Percentiles rank a stretch among this genome's conserved stretches.
Evolutionary conservation across 2,888 invertebrate species (phyloP).

Genomic region (Oscheius sp.): DNA sequence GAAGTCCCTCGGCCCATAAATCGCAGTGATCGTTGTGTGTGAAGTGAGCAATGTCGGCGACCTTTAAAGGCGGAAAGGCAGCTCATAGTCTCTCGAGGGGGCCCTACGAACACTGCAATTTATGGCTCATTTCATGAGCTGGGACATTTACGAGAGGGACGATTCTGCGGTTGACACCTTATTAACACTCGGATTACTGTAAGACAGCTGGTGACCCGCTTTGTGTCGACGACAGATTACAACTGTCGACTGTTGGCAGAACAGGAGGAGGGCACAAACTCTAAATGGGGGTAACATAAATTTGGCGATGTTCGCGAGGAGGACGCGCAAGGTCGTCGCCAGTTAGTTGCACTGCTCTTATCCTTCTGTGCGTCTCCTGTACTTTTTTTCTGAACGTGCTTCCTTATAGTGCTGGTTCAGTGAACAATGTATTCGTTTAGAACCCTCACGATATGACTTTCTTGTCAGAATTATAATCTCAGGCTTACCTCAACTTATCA

Average conservation of each 20-base stretch:
- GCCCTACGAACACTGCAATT: constrained; percentile 28
- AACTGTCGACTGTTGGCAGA: constrained; percentile 6
- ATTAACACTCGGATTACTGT: constrained; percentile 22
- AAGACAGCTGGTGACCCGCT: constrained; percentile 17
- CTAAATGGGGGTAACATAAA: constrained; percentile 10
- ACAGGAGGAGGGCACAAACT: neutral
- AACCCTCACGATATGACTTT: too few relatives aligned
- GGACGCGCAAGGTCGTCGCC: constrained; percentile 1
- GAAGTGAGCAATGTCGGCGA: constrained; percentile 18
- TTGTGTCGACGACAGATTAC: constrained; percentile 13
- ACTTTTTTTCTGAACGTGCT: too few relatives aligned
- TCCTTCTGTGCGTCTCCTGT: neutral
- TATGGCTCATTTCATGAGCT: constrained; percentile 17
- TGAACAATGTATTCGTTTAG: neutral
- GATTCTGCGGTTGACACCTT: neutral
- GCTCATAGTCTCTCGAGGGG: constrained; percentile 14
- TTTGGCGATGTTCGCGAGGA: constrained; percentile 21
- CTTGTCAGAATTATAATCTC: too few relatives aligned
- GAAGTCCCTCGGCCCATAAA: constrained; percentile 11
- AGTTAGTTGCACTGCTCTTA: neutral
- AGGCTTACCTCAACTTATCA: too few relatives aligned
- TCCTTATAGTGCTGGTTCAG: neutral
- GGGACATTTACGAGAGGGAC: constrained; percentile 18
- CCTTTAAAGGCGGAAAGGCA: constrained; percentile 12
- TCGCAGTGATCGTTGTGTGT: constrained; percentile 4